Base-by-base conservation (phyloP, 2,797 vertebrate genomes). In the Carduelis carduelis region DNA sequence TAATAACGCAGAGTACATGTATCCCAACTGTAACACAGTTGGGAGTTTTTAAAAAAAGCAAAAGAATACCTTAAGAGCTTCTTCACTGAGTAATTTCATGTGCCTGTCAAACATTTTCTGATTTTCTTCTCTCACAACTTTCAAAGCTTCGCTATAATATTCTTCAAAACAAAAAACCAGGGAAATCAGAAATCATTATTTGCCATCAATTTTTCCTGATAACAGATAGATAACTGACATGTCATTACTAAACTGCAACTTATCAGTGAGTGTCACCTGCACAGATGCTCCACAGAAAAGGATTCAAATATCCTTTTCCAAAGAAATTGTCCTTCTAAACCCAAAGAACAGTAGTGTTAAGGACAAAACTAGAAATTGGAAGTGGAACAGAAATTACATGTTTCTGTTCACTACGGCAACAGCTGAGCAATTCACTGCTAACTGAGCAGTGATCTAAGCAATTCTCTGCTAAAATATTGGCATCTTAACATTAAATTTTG, bases 51-150 rank as follows among this genome's bases (percentile, higher is more conserved):
- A 6, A 37, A 78, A 93, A 93, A 93, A 72, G 47, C 11, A 79
- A 50, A 89, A 22, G 46, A 93, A 83, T 98, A 99, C 98, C 98
- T 98, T 91, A 59, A 90, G 80, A 17, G 98, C 98, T 82, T 97
- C 93, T 57, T 98, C 97, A 80, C 97, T 98, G 71, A 88, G 97
- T 72, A 97, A 88, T 52, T 98, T 90, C 59, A 97, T 66, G 65
- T 97, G 91, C 53, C 69, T 65, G 61, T 97, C 95, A 77, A 97
- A 92, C 52, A 96, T 91, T 83, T 70, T 96, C 84, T 95, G 95
- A 68, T 98, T 97, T 96, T 95, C 97, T 83, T 97, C 97, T 90
- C 93, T 97, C 26, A 96, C 24, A 60, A 81, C 95, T 86, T 98
- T 93, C 85, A 98, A 92, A 93, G 96, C 96, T 80, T 91, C 87